A percentile compares a stretch with the other conserved stretches of the same genome.
Evolutionary conservation across 2,797 vertebrate species (phyloP).

Genomic region (Acropternis orthonyx): DNA sequence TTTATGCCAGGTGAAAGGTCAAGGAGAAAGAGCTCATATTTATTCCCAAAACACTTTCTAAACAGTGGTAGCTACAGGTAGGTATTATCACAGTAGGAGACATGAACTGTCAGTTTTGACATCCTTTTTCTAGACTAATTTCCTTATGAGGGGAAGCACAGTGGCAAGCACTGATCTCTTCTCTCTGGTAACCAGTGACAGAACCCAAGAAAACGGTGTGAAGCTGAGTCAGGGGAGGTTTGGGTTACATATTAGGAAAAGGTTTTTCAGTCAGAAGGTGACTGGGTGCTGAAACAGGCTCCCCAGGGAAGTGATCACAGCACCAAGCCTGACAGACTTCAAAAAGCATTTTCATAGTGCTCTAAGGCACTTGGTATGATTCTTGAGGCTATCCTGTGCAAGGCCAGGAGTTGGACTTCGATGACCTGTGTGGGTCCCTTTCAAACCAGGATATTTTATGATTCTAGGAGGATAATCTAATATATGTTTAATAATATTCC

Average conservation of each 20-base stretch:
- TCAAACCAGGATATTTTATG: too few species aligned
- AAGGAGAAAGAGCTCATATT: not conserved
- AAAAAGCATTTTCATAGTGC: not conserved
- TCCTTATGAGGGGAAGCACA: not conserved
- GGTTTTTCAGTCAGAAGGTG: not conserved
- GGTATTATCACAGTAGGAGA: not conserved
- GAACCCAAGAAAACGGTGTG: too few species aligned
- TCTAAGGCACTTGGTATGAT: not conserved
- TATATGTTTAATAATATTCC: not conserved
- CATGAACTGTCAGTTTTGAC: not conserved
- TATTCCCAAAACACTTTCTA: not conserved
- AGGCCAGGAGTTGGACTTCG: too few species aligned
- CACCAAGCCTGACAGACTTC: not conserved
- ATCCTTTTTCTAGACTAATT: not conserved
- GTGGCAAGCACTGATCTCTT: not conserved
- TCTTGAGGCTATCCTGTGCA: not conserved
- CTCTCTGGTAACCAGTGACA: too few species aligned
- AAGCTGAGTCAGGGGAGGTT: not conserved
- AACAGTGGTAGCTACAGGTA: not conserved
- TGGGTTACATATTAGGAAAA: not conserved
- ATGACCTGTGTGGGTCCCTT: too few species aligned
- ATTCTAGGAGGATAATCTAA: not conserved
- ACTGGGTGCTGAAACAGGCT: not conserved
- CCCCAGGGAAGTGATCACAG: not conserved
- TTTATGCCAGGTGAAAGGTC: not conserved